Evolutionary conservation across 2,113 vertebrate genomes (phyloP), one percentile per base, ranked within the genome.

Genomic region (Platichthys stellatus): DNA sequence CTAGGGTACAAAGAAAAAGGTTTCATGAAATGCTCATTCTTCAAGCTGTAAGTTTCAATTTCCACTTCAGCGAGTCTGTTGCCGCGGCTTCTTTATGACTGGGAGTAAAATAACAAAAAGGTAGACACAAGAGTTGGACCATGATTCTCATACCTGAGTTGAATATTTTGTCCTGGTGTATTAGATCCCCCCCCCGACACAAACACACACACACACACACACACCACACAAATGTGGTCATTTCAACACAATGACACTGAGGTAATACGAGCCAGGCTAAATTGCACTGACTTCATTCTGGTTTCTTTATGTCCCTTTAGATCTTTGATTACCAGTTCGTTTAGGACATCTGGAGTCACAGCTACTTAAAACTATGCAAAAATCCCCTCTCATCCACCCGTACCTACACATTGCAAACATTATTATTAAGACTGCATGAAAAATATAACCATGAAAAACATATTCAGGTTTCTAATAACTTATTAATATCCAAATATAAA

Each of bases 41-140:
- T 83, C 78, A 82, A 85, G 87, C 85, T 74, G 76, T 72, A 86
- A 81, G 63, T 80, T 90, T 88, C 80, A 86, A 78, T 91, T 90
- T 88, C 73, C 82, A 85, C 82, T 86, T 86, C 38, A 72, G 21
- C 43, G 63, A 77, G 60, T 63, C 69, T 60, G 69, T 66, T 71
- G 71, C 53, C 45, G 59, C 43, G 28, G 11, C 54, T 66, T 69
- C 69, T 77, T 80, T 67, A 70, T 81, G 69, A 69, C 65, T 69
- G 51, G 43, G 71, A 77, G 72, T 3, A 57, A 24, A 14, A 13
- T 11, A 72, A 75, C 23, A 28, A 83, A 72, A 74, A 75, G 15
- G 18, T 24, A 49, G 23, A 56, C 31, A 64, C 21, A 66, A 53
- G 43, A 68, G 60, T 86, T 65, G 4, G 43, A 40, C 58, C n/a